Evolutionary conservation across 2,888 invertebrate genomes (phyloP).

Genomic region (Neoascia interrupta): DNA sequence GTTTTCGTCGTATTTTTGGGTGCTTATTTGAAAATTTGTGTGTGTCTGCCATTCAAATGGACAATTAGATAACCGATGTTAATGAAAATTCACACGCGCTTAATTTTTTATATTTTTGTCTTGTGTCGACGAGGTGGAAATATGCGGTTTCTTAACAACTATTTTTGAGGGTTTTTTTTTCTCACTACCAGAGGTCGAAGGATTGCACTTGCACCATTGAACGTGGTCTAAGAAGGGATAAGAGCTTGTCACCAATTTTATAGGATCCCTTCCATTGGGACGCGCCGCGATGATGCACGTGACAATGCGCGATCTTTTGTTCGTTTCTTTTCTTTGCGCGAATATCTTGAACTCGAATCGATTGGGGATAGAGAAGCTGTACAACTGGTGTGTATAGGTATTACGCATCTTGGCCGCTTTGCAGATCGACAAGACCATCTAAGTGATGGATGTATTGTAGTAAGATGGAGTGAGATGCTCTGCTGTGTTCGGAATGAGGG

Average conservation of each 20-base stretch:
- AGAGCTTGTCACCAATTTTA: conserved; percentile 41
- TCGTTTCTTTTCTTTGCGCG: not conserved
- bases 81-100: conserved; percentile 67
- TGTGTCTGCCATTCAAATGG: conserved; percentile 11
- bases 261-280: conserved; percentile 40
- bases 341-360: too few relatives aligned
- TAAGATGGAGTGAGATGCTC: too few relatives aligned
- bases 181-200: not conserved
- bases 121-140: too few relatives aligned
- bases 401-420: conserved; percentile 29
- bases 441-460: conserved; percentile 39
- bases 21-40: conserved; percentile 24
- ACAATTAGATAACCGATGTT: conserved; percentile 61
- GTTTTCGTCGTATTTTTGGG: conserved; percentile 11
- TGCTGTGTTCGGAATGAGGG: not conserved
- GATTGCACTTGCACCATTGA: not conserved
- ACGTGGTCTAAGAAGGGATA: conserved; percentile 39
- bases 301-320: conserved; percentile 15
- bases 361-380: too few relatives aligned
- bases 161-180: conserved; percentile 1
- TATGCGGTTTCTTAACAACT: not conserved
- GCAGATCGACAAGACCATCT: conserved; percentile 14
- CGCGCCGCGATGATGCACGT: not conserved
- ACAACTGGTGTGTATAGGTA: too few relatives aligned
- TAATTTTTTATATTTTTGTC: not conserved